Evolutionary conservation across 2,888 invertebrate genomes (phyloP), one percentile per base, ranked within the genome.

Genomic region (Dione juno): DNA sequence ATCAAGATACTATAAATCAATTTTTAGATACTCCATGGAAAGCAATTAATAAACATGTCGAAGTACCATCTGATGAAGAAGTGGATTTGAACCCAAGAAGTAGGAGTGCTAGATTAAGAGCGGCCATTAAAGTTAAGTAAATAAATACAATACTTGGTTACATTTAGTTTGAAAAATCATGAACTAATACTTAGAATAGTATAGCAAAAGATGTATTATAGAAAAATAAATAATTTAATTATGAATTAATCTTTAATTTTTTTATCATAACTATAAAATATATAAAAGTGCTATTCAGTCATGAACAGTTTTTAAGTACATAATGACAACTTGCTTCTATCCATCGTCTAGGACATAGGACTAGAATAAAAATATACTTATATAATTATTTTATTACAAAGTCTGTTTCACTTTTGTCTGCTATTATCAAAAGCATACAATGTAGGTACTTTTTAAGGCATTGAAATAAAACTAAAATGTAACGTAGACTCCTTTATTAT

Each of bases 91-190:
- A 99, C 91, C 97, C 98, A 35, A 94, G 98, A 81, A 95, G 97
- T 81, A 94, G 98, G 79, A 98, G 98, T 67, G 98, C 98, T 0
- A 97, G 97, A 84, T 89, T 99, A 73, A 92, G 99, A 82, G 97
- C 96, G 71, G 97, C 98, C 57, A 89, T 95, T 52, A 98, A 96
- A 94, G 81, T 96, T 21, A 94, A 93, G 81, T 95, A 5, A 63
- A 16, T 13, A 16, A 9, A 41, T 21, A 14, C 10, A 16, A 5
- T 8, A 13, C 13, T 41, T 21, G 19, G 19, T 21, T 14, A 11
- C 14, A 41, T 19, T 16, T 58, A 14, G 7, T 19, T 40, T 19
- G 3, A 41, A 41, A 11, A 59, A 41, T 41, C 58, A 59, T 54
- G 41, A 43, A 28, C 13, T 28, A 10, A 61, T 11, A 11, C 11